These are phyloP conservation scores for Noctua comes DNA, from an alignment of 2,888 invertebrate species.

Conservation along the genomic window DNA sequence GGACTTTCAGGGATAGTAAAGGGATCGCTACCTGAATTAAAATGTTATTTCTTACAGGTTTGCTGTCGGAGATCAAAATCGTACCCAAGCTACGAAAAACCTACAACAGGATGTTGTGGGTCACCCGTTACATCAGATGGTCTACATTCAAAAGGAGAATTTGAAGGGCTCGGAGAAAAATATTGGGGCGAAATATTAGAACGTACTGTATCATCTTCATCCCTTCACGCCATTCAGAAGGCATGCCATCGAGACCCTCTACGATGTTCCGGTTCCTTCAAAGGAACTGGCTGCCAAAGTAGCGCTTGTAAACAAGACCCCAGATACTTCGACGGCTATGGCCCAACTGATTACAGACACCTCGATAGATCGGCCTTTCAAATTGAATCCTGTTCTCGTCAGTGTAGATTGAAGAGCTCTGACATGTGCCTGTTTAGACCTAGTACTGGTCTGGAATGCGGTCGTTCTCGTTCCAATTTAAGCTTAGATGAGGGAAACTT, in stretches of 20 bases:
- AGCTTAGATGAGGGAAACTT: conserved; percentile 88
- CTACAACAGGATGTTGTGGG: conserved; percentile 85
- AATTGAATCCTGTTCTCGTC: conserved; percentile 87
- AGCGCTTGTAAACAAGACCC: conserved; percentile 84
- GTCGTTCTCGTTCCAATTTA: conserved; percentile 87
- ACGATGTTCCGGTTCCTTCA: conserved; percentile 86
- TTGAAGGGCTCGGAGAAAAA: conserved; percentile 93
- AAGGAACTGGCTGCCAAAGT: conserved; percentile 80
- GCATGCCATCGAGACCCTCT: conserved; percentile 86
- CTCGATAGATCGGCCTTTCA: conserved; percentile 87
- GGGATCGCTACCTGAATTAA: not conserved
- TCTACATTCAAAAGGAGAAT: conserved; percentile 89
- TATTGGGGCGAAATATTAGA: conserved; percentile 95
- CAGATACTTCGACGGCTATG: conserved; percentile 86
- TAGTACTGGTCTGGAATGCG: conserved; percentile 83
- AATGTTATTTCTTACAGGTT: conserved; percentile 74
- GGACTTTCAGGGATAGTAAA: not conserved
- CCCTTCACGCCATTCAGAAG: conserved; percentile 93
- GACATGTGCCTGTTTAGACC: conserved; percentile 87
- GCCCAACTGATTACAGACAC: conserved; percentile 85
- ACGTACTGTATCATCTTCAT: conserved; percentile 93
- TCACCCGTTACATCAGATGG: conserved; percentile 88
- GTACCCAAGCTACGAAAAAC: conserved; percentile 83
- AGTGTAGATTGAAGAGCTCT: conserved; percentile 87
- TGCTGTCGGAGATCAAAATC: conserved; percentile 86